Conservation (phyloP, 2,888 invertebrate species). For the Gandaritis pyraliata region DNA sequence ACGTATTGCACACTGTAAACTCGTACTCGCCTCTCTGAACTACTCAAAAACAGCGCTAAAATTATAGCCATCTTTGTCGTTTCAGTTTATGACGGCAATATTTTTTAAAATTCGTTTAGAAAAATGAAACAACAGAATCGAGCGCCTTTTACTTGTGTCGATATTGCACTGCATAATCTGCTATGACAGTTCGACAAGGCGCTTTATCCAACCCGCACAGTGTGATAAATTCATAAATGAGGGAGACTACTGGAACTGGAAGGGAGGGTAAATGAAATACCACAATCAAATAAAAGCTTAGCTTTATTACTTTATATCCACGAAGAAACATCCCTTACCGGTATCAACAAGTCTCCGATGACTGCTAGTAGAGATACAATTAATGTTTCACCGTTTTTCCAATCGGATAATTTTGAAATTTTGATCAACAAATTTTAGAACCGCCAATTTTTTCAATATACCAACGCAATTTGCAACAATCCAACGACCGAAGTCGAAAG, state of each 20-base stretch:
- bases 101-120: no score
- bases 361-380: conserved; percentile 70
- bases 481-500: conserved; percentile 45
- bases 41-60: no score
- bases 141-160: no score
- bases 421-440: conserved; percentile 71
- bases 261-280: conserved; percentile 67
- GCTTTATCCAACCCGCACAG: no score
- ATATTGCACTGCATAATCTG: no score
- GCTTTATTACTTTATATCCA: conserved; percentile 90
- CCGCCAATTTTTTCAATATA: conserved; percentile 70
- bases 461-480: conserved; percentile 66
- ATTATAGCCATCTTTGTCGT: no score
- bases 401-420: conserved; percentile 74
- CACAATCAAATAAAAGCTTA: conserved; percentile 88
- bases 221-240: no score
- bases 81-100: no score
- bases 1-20: no score
- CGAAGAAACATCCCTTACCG: conserved; percentile 85
- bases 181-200: no score
- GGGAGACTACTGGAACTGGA: neutral
- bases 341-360: conserved; percentile 78
- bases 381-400: conserved; percentile 66
- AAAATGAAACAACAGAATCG: no score
- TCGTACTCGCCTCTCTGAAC: no score